Evolutionary conservation across 1,140 invertebrate species (phyloP), one percentile per base, ranked within the genome.

Genomic region (Muscidifurax raptorellus): DNA sequence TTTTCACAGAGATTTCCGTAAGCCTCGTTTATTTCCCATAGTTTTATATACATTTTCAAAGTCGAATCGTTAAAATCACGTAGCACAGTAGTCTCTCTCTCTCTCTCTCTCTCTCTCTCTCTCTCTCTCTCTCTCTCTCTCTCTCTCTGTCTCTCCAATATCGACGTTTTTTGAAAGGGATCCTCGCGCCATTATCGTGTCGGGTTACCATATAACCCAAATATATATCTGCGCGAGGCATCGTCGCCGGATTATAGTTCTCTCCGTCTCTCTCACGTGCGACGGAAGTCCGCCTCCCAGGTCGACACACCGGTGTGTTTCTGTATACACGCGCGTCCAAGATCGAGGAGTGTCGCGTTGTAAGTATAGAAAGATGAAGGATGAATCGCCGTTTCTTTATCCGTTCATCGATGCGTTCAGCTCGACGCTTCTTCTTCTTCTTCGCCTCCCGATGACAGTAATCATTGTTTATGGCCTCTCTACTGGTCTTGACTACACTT

Each of bases 381-480:
- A 84, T 84, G 74, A 84, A 79, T 52, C 64, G 76, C 30, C n/a
- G 66, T 66, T 79, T 66, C 66, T 72, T 83, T 78, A 78, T 83
- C 82, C 15, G n/a, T 36, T 40, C 30, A 78, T 77, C 66, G 75
- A 76, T 67, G 75, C 82, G 28, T 47, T 25, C n/a, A 7, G 59
- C 64, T 28, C 9, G 22, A 47, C 22, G 44, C 52, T 59, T 22
- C 52, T 22, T 59, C 52, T 59, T 22, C 52, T 59, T 59, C 52
- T n/a, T 59, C 22, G 3, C n/a, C 52, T 6, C 18, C 22, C 22
- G 76, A 79, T 64, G 82, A 84, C 76, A 79, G 28, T 78, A 84
- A 79, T 74, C 67, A 79, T 84, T 84, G 74, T 79, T 79, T 79
- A 84, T 79, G 15, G 40, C 36, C 32, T n/a, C 59, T 83, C 72